Percentiles rank a stretch among this genome's conserved stretches.
phyloP scores from a whole-genome alignment of 2,113 vertebrate genomes.

The Phylloscopus trochilus region DNA sequence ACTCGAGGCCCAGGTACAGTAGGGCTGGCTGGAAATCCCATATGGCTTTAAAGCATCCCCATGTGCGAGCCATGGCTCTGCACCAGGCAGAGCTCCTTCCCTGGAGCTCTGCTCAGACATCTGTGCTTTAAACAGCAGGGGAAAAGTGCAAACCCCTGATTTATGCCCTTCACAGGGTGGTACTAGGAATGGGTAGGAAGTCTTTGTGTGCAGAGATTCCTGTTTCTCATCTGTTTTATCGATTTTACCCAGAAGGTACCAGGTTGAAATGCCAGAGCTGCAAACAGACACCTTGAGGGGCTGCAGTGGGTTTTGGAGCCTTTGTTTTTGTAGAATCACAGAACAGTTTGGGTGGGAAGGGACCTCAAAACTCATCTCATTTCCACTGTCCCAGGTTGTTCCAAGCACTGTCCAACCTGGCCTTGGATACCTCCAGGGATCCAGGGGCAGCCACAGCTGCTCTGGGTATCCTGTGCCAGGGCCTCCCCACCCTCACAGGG shows the following conservation, averaged over 20 bases:
- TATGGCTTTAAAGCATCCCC: neutral
- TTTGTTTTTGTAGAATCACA: neutral
- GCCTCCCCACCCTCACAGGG: rapidly evolving
- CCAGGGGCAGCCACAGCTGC: neutral
- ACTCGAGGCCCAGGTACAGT: neutral
- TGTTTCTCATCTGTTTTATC: neutral
- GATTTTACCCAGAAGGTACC: neutral
- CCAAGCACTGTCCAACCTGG: rapidly evolving
- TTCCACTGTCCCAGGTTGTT: rapidly evolving
- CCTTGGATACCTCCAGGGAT: neutral
- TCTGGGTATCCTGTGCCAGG: neutral
- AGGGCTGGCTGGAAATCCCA: neutral
- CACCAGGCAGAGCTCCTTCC: neutral
- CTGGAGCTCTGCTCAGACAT: neutral
- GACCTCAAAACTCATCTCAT: neutral
- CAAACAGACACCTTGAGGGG: neutral
- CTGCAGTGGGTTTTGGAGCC: neutral
- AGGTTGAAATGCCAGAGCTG: neutral
- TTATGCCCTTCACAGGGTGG: rapidly evolving
- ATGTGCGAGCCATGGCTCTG: neutral
- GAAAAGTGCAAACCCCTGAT: neutral
- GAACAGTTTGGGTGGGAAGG: neutral
- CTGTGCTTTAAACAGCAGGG: neutral
- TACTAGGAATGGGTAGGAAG: neutral
- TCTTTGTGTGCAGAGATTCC: neutral